Evolutionary conservation across 2,888 invertebrate species (phyloP).

Genomic region (Nemoura dubitans): DNA sequence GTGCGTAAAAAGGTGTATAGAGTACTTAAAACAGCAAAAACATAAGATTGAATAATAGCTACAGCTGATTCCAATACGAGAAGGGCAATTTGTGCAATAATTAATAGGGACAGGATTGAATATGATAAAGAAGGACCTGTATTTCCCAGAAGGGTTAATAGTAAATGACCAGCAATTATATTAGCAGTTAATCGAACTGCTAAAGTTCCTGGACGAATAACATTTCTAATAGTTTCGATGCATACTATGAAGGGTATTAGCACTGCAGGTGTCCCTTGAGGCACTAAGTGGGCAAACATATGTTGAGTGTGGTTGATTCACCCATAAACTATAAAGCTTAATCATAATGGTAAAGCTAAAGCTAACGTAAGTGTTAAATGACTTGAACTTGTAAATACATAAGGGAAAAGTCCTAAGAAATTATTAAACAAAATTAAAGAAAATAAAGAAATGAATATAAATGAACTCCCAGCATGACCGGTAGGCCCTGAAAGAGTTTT

Average conservation of each 20-base stretch:
- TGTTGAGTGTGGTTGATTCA: constrained; percentile 70
- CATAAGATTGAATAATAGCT: constrained; percentile 73
- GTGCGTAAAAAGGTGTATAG: too few species aligned
- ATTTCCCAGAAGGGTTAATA: constrained; percentile 70
- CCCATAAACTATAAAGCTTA: constrained; percentile 72
- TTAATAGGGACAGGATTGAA: constrained; percentile 59
- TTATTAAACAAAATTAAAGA: constrained; percentile 72
- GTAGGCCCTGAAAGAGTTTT: constrained; percentile 64
- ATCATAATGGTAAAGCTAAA: constrained; percentile 70
- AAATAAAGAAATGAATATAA: constrained; percentile 69
- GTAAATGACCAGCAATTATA: constrained; percentile 78
- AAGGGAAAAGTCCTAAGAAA: constrained; percentile 74
- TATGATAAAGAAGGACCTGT: constrained; percentile 57
- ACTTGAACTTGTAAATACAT: constrained; percentile 75
- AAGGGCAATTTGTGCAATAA: constrained; percentile 64
- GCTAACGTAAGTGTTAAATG: constrained; percentile 69
- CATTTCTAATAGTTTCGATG: constrained; percentile 78
- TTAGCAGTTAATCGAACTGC: constrained; percentile 78
- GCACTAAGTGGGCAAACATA: constrained; percentile 75
- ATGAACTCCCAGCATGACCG: constrained; percentile 62
- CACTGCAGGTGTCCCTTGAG: constrained; percentile 70
- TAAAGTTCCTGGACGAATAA: constrained; percentile 75
- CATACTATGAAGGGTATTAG: constrained; percentile 78
- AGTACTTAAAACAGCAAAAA: constrained; percentile 71
- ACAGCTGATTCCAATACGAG: constrained; percentile 69